Base-by-base conservation (phyloP, 1,140 invertebrate genomes). In the Sitobion miscanthi region DNA sequence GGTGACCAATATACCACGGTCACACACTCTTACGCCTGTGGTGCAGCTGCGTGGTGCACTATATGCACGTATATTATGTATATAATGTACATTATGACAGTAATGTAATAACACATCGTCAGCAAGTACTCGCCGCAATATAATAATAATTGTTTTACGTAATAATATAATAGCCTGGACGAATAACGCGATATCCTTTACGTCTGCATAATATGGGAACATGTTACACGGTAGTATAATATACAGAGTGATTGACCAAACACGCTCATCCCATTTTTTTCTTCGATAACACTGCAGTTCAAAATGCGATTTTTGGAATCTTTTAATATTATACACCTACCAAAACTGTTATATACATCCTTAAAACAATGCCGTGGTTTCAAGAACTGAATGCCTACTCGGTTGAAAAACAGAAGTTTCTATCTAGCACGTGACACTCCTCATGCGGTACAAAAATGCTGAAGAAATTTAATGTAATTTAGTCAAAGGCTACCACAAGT, bases 1-100 rank as follows among this genome's bases (percentile, higher is more conserved):
- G 49, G 52, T n/a, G 87, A 35, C 49, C 35, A 87, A 89, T 89
- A 54, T 54, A 54, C 54, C 49, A 89, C 49, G 87, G 49, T 89
- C 87, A 54, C 87, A 89, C 87, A 52, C 49, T 23, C n/a, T 6
- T 30, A 17, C 30, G 30, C 45, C 7, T 11, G 42, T 86, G 38
- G 14, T 77, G 14, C 62, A 35, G 14, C n/a, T 77, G n/a, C 62
- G 30, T 11, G 11, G 57, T 62, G 25, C 57, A 62, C 25, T 8
- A 47, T 8, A 47, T 30, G 57, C 8, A 11, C 30, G 25, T 62
- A 62, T 11, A 62, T 30, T 62, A 86, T 14, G 21, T 21, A 42
- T 54, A 54, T 54, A 0, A 21, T 54, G 21, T 21, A 2, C 20
- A 49, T 49, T 6, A 38, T 47, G 25, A 86, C 21, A 42, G 38